Evolutionary conservation across 53 echinoderm and acorn worm genomes (phyloP).

Genomic region (Temnopleurus reevesii): DNA sequence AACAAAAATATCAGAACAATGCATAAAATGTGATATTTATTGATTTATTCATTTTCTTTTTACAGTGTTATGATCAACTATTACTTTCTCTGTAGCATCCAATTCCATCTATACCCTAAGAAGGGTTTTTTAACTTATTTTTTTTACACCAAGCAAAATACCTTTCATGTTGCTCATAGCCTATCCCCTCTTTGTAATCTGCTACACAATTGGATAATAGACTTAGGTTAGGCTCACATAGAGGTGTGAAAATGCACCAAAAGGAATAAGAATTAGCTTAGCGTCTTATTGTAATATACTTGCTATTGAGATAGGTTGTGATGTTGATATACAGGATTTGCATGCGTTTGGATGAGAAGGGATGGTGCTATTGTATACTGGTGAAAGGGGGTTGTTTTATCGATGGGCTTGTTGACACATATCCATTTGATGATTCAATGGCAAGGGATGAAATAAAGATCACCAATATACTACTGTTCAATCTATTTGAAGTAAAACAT

Average conservation of each 20-base stretch:
- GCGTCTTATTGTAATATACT: neutral
- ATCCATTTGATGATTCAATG: no score
- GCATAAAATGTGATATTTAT: neutral
- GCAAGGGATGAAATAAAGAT: no score
- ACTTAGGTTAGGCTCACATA: neutral
- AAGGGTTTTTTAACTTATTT: neutral
- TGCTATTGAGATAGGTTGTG: neutral
- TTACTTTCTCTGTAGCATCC: no score
- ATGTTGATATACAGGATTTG: neutral
- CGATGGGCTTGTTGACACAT: no score
- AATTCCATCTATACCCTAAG: neutral
- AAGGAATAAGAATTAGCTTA: neutral
- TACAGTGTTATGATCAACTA: neutral
- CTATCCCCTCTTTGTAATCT: neutral
- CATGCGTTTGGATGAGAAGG: neutral
- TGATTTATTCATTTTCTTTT: neutral
- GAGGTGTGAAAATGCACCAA: conserved; percentile 8
- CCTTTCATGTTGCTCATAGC: neutral
- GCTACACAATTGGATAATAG: neutral
- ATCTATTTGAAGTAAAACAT: no score
- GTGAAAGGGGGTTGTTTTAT: neutral
- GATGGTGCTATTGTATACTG: neutral
- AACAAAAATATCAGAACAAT: no score
- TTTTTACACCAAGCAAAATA: neutral
- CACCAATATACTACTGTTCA: no score